These are phyloP conservation scores for Nasonia vitripennis DNA, from an alignment of 1,140 invertebrate genomes.

Conservation along the genomic window DNA sequence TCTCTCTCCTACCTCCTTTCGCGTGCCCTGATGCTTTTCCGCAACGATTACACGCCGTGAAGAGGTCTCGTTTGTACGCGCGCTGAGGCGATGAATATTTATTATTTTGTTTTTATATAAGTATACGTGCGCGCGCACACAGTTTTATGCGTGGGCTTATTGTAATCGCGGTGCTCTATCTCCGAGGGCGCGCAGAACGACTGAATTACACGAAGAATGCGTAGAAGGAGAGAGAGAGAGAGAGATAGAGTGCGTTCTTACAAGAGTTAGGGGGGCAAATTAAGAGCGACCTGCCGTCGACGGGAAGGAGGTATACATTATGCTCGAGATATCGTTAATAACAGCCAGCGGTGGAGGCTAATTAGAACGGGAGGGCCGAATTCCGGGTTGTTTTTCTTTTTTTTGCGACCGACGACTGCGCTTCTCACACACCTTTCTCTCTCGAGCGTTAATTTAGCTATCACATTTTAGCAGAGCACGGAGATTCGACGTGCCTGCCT, in stretches of 20 bases:
- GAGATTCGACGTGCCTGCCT: constrained; percentile 13
- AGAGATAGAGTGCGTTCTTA: background rate
- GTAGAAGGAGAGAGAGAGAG: background rate
- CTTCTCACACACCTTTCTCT: background rate
- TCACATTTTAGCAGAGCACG: constrained; percentile 34
- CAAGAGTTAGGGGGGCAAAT: background rate
- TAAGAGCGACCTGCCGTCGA: constrained; percentile 65
- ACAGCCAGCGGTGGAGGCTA: background rate
- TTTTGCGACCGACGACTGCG: background rate
- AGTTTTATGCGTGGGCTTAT: background rate
- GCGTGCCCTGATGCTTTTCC: background rate
- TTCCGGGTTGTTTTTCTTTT: background rate
- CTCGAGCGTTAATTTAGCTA: constrained; percentile 44
- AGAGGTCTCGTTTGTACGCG: constrained; percentile 31
- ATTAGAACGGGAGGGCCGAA: background rate
- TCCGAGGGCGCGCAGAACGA: background rate
- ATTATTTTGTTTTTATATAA: constrained; percentile 48
- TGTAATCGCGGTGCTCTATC: background rate
- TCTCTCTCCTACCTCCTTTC: constrained; percentile 22
- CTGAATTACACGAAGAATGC: background rate
- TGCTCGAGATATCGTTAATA: background rate
- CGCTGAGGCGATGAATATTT: constrained; percentile 6
- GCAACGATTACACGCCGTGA: background rate
- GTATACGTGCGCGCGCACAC: too few relatives aligned
- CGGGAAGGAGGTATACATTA: constrained; percentile 27